Evolutionary conservation across 2,888 invertebrate genomes (phyloP).

Genomic region (Panorpa germanica): DNA sequence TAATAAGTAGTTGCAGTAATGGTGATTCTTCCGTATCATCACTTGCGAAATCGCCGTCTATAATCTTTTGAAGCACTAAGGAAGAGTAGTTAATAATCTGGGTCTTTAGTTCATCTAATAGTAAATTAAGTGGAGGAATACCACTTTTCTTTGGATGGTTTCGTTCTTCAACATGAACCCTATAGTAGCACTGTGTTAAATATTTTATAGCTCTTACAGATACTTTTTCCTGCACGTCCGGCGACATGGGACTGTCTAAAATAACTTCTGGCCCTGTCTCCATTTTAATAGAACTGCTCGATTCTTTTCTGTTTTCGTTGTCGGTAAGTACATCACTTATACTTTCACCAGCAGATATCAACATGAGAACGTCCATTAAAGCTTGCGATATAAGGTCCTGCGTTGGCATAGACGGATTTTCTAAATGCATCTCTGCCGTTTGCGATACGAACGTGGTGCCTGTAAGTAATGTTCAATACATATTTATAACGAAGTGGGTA

Average conservation of each 20-base stretch:
- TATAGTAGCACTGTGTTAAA: slow-evolving; percentile 44
- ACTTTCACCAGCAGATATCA: slow-evolving; percentile 34
- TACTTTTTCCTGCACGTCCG: slow-evolving; percentile 3
- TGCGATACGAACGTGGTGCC: slow-evolving; percentile 35
- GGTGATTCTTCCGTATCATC: slow-evolving; percentile 25
- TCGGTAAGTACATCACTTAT: slow-evolving; percentile 27
- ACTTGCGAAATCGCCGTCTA: slow-evolving; percentile 18
- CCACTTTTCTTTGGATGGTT: slow-evolving; percentile 60
- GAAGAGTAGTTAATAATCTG: slow-evolving; percentile 35
- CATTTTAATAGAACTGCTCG: slow-evolving; percentile 24
- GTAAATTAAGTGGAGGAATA: slow-evolving; percentile 48
- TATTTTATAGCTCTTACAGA: slow-evolving; percentile 21
- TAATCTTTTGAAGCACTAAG: slow-evolving; percentile 26
- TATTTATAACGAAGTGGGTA: neutral
- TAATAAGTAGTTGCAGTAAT: slow-evolving; percentile 35
- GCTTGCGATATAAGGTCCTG: slow-evolving; percentile 41
- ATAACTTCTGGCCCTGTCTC: neutral
- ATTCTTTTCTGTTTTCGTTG: slow-evolving; percentile 9
- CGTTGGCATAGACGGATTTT: slow-evolving; percentile 28
- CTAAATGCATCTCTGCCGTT: slow-evolving; percentile 32
- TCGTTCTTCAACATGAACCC: slow-evolving; percentile 53
- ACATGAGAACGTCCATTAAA: slow-evolving; percentile 42
- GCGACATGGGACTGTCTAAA: slow-evolving; percentile 1
- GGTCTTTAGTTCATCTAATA: slow-evolving; percentile 35
- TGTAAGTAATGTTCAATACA: slow-evolving; percentile 15